Percentiles rank a stretch among this genome's conserved stretches.
Conservation (phyloP, 1,140 invertebrate species). For the Aphelenchoides besseyi region DNA sequence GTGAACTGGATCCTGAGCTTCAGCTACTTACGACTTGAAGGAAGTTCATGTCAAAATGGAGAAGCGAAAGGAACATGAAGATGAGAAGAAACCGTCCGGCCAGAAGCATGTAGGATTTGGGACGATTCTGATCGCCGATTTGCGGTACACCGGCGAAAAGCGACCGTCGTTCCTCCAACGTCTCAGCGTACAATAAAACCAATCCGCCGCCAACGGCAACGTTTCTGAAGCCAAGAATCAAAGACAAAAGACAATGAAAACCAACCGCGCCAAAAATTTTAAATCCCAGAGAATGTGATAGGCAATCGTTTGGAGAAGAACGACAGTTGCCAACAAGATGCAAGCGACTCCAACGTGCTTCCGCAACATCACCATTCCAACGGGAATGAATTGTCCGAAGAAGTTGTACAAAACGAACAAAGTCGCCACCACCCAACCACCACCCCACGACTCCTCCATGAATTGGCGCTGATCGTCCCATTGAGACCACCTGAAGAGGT, state of each 20-base stretch:
- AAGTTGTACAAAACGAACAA: slow-evolving; percentile 90
- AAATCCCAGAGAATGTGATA: slow-evolving; percentile 89
- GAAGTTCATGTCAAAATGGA: slow-evolving; percentile 86
- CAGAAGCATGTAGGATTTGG: slow-evolving; percentile 92
- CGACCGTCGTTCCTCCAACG: slow-evolving; percentile 71
- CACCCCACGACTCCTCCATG: slow-evolving; percentile 91
- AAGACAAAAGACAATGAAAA: slow-evolving; percentile 13
- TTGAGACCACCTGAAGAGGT: slow-evolving; percentile 68
- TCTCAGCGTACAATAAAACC: slow-evolving; percentile 85
- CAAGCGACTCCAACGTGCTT: slow-evolving; percentile 90
- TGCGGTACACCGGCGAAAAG: slow-evolving; percentile 96
- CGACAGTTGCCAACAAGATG: slow-evolving; percentile 89
- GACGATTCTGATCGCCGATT: slow-evolving; percentile 85
- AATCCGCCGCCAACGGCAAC: slow-evolving; percentile 91
- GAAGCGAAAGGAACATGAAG: slow-evolving; percentile 96
- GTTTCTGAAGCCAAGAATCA: slow-evolving; percentile 72
- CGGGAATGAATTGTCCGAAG: slow-evolving; percentile 79
- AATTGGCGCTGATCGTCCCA: slow-evolving; percentile 97
- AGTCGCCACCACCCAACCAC: slow-evolving; percentile 84
- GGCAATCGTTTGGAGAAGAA: slow-evolving; percentile 76
- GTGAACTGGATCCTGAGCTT: no score
- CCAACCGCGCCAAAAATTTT: slow-evolving; percentile 77
- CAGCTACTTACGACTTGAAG: slow-evolving; percentile 69
- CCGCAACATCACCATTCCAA: slow-evolving; percentile 80
- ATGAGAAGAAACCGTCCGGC: slow-evolving; percentile 89